Conservation (phyloP, 2,113 vertebrate genomes). For the Rhabdomys dilectus region DNA sequence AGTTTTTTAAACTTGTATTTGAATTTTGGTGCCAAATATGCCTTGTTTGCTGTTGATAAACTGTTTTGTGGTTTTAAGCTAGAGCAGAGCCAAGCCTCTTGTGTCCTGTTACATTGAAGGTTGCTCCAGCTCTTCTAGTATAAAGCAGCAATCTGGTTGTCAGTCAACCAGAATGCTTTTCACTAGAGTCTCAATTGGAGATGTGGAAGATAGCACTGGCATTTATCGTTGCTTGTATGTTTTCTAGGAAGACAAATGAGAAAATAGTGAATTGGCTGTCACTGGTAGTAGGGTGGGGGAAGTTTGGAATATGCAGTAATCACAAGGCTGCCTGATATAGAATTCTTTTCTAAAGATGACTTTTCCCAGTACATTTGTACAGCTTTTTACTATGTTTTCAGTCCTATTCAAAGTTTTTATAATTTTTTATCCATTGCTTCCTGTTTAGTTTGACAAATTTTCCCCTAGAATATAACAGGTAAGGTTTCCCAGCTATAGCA, state of each 20-base stretch:
- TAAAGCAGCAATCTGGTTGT: slow-evolving; percentile 64
- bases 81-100: slow-evolving; percentile 61
- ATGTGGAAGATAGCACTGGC: background rate
- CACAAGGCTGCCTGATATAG: background rate
- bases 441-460: slow-evolving; percentile 54
- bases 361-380: slow-evolving; percentile 39
- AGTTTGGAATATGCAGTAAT: slow-evolving; percentile 66
- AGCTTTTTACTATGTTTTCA: slow-evolving; percentile 43
- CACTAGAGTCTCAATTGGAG: slow-evolving; percentile 52
- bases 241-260: slow-evolving; percentile 34
- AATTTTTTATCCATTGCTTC: slow-evolving; percentile 41
- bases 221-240: slow-evolving; percentile 49
- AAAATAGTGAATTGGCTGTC: slow-evolving; percentile 24
- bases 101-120: slow-evolving; percentile 58
- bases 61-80: slow-evolving; percentile 62
- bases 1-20: slow-evolving; percentile 69
- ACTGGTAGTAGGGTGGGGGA: background rate
- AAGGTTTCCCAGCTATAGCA: slow-evolving; percentile 35
- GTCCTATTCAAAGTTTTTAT: slow-evolving; percentile 25
- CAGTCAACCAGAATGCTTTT: slow-evolving; percentile 63
- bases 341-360: slow-evolving; percentile 65
- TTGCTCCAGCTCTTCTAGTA: slow-evolving; percentile 66
- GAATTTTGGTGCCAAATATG: slow-evolving; percentile 54
- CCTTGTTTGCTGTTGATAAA: slow-evolving; percentile 56
- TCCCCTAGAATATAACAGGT: background rate